Conservation (phyloP, 1,140 invertebrate species). For the Sesamia nonagrioides region DNA sequence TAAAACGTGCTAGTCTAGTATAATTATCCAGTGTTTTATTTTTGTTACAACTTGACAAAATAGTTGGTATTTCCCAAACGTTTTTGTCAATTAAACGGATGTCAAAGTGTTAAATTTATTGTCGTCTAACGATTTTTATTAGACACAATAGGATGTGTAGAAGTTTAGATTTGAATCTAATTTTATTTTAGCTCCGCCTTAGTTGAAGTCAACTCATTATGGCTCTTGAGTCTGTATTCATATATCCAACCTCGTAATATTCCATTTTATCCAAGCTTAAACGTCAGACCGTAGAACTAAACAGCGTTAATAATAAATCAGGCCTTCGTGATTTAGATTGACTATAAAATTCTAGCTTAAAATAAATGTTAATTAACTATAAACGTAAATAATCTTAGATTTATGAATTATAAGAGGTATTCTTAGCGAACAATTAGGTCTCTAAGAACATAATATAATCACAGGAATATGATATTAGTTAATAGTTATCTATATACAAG, state of each 20-base stretch:
- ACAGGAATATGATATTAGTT: not conserved
- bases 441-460: not conserved
- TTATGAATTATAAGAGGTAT: not conserved
- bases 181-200: not conserved
- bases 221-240: too few relatives aligned
- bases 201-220: too few relatives aligned
- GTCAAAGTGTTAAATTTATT: constrained; percentile 50
- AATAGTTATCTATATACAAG: not conserved
- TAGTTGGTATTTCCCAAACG: constrained; percentile 35
- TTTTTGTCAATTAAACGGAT: constrained; percentile 39
- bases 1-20: constrained; percentile 19
- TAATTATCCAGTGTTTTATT: constrained; percentile 19
- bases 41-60: constrained; percentile 17
- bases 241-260: too few relatives aligned
- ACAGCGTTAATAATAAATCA: not conserved
- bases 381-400: not conserved
- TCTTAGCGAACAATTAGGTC: not conserved
- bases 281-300: not conserved
- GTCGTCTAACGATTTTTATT: constrained; percentile 7
- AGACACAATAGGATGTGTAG: not conserved
- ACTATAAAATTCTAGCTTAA: not conserved
- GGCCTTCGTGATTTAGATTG: not conserved
- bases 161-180: not conserved
- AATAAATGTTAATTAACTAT: not conserved
- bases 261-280: too few relatives aligned